These are phyloP conservation scores for Halictus ligatus DNA, from an alignment of 2,888 invertebrate species.

Conservation along the genomic window DNA sequence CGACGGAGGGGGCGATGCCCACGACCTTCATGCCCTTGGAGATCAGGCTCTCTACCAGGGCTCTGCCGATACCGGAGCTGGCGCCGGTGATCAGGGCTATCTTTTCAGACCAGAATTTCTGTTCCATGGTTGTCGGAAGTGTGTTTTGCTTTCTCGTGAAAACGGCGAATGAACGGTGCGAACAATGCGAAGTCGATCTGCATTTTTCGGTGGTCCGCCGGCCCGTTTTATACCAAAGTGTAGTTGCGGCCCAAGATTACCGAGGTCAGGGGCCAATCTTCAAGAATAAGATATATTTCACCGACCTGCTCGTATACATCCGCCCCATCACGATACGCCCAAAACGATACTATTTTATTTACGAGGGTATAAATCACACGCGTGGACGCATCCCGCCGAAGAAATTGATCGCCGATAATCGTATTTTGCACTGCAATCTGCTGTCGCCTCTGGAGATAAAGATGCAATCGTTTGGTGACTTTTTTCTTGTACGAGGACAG, in stretches of 20 bases:
- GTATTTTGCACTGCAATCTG: constrained; percentile 13
- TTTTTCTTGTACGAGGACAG: too few species aligned
- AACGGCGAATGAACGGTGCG: constrained; percentile 7
- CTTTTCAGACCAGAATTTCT: constrained; percentile 81
- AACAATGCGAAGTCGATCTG: constrained; percentile 37
- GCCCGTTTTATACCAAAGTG: constrained; percentile 59
- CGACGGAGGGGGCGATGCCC: constrained; percentile 81
- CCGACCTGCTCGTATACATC: constrained; percentile 23
- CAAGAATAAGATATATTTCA: constrained; percentile 31
- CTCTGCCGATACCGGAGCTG: constrained; percentile 84
- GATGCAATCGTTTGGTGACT: background rate
- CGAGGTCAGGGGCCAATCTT: constrained; percentile 61
- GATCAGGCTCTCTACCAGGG: constrained; percentile 81
- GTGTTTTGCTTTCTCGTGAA: background rate
- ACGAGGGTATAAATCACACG: constrained; percentile 7
- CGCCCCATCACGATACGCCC: background rate
- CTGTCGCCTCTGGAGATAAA: background rate
- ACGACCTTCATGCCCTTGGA: constrained; percentile 84
- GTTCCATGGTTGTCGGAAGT: constrained; percentile 76
- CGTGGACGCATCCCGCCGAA: background rate
- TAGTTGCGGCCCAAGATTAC: constrained; percentile 65
- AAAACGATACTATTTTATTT: constrained; percentile 51
- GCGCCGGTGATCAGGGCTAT: constrained; percentile 85
- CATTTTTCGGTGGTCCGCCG: constrained; percentile 21
- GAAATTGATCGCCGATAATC: background rate